phyloP scores from a whole-genome alignment of 2,888 invertebrate species.

The Apamea monoglypha region DNA sequence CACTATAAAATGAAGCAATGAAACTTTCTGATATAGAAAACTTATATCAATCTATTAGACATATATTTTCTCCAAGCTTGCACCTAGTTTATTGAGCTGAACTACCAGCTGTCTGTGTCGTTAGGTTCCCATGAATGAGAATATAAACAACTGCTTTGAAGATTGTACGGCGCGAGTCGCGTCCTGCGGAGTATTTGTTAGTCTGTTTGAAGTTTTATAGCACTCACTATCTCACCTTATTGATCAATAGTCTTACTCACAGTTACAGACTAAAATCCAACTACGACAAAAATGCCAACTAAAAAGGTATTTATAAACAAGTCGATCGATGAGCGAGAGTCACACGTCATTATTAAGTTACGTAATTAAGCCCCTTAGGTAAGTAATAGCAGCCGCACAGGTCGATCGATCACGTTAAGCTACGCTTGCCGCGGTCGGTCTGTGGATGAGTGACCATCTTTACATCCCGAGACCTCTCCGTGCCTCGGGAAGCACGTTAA shows the following conservation, averaged over 20 bases:
- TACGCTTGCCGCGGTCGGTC: background rate
- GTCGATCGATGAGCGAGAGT: background rate
- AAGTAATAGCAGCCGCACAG: background rate
- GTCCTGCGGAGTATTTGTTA: background rate
- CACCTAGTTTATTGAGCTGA: background rate
- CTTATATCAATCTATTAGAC: background rate
- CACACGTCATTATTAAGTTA: background rate
- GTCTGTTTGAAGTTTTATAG: background rate
- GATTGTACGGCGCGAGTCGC: background rate
- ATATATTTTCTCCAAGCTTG: background rate
- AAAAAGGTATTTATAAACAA: background rate
- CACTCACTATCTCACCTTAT: background rate
- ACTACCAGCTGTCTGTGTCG: background rate
- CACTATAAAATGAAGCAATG: background rate
- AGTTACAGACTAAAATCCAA: background rate
- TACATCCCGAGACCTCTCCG: background rate
- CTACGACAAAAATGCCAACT: background rate
- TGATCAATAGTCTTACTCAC: background rate
- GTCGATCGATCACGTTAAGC: background rate
- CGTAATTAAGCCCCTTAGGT: background rate
- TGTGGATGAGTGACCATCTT: background rate
- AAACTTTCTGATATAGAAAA: background rate
- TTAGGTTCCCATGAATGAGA: background rate
- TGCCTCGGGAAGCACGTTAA: background rate
- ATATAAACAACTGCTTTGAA: constrained; percentile 16